These are phyloP conservation scores for Melierax canorus DNA, from an alignment of 2,113 vertebrate species.

Conservation along the genomic window DNA sequence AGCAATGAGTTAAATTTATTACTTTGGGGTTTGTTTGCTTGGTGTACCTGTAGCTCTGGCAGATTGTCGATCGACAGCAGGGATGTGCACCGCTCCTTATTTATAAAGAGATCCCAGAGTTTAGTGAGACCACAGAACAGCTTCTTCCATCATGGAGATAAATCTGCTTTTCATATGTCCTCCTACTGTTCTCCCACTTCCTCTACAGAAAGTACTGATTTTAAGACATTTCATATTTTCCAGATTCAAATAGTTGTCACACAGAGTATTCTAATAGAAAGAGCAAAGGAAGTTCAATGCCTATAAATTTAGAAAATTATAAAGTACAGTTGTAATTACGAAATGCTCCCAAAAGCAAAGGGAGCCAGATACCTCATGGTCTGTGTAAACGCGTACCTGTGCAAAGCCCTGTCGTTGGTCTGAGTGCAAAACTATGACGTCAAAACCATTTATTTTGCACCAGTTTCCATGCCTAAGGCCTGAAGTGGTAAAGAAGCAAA, in stretches of 20 bases:
- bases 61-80: background rate
- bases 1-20: background rate
- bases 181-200: background rate
- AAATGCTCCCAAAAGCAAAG: background rate
- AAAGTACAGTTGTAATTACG: background rate
- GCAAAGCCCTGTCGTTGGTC: background rate
- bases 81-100: background rate
- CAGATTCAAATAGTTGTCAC: background rate
- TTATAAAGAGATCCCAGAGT: background rate
- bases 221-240: background rate
- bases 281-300: background rate
- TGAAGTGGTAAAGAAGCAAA: background rate
- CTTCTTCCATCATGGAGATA: background rate
- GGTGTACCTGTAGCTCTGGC: too few relatives aligned
- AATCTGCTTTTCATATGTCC: background rate
- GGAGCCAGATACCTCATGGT: accelerated
- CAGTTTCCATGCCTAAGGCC: background rate
- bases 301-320: background rate
- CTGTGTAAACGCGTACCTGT: accelerated
- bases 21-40: background rate
- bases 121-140: background rate
- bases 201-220: background rate
- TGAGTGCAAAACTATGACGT: too few relatives aligned
- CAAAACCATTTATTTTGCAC: too few relatives aligned
- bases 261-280: background rate